A percentile compares a stretch with the other conserved stretches of the same genome.
Evolutionary conservation across 2,888 invertebrate species (phyloP).

Genomic region (Cosmia trapezina): DNA sequence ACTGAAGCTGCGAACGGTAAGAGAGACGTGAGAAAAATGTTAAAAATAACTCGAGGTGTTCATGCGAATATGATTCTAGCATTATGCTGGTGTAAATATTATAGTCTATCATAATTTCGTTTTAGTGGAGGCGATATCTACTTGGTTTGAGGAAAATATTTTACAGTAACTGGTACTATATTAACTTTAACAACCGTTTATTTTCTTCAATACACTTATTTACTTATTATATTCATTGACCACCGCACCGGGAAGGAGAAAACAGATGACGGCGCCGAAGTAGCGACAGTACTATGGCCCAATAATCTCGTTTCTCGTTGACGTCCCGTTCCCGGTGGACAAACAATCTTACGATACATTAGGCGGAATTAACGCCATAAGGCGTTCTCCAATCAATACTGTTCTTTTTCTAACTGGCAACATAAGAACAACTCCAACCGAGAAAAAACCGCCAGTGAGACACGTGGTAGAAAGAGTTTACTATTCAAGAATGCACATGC

Average conservation of each 20-base stretch:
- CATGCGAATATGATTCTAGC: conserved; percentile 24
- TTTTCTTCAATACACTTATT: background rate
- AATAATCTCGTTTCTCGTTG: no score
- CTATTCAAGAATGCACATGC: background rate
- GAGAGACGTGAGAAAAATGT: conserved; percentile 40
- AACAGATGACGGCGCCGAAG: no score
- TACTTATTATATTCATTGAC: background rate
- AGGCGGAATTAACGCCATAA: background rate
- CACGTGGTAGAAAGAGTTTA: background rate
- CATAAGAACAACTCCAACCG: background rate
- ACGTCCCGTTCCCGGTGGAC: no score
- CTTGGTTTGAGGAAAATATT: background rate
- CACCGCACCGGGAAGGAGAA: no score
- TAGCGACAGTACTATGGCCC: no score
- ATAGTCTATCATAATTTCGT: background rate
- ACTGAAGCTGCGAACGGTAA: conserved; percentile 19
- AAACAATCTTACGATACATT: no score
- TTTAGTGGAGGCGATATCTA: background rate
- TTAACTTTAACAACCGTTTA: background rate
- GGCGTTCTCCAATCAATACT: background rate
- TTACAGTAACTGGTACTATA: background rate
- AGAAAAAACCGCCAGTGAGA: background rate
- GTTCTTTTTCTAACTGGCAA: background rate
- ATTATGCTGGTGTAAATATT: background rate
- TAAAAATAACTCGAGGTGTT: conserved; percentile 28